These are phyloP conservation scores for Sitobion miscanthi DNA, from an alignment of 1,140 invertebrate species.

Conservation along the genomic window DNA sequence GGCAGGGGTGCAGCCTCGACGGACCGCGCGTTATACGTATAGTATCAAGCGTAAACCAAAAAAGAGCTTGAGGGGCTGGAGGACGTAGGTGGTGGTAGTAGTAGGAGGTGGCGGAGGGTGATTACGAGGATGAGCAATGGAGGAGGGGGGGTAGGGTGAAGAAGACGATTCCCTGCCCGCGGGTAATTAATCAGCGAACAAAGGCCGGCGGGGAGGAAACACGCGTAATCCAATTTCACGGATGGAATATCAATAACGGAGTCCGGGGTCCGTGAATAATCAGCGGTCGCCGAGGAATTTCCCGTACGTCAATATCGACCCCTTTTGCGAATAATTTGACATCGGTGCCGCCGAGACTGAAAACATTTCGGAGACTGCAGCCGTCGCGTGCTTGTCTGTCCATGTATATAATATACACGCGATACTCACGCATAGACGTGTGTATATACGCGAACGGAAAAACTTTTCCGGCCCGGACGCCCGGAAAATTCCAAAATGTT, in stretches of 20 bases:
- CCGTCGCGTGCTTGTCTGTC: neutral
- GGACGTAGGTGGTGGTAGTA: neutral
- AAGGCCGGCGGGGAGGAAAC: neutral
- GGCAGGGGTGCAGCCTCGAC: too few relatives aligned
- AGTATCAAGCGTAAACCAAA: neutral
- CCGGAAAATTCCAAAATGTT: neutral
- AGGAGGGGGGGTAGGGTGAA: neutral
- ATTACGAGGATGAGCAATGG: neutral
- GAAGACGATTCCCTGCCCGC: conserved; percentile 49
- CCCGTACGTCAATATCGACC: conserved; percentile 13
- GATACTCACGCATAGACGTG: too few relatives aligned
- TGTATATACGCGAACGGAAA: neutral
- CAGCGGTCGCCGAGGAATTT: conserved; percentile 49
- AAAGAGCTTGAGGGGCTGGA: neutral
- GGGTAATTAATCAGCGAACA: conserved; percentile 53
- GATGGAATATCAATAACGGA: conserved; percentile 54
- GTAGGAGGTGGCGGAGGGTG: neutral
- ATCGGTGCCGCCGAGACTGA: neutral
- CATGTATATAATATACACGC: neutral
- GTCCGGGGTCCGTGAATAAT: conserved; percentile 45
- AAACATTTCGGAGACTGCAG: neutral
- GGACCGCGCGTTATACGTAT: neutral
- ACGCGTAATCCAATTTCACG: conserved; percentile 55
- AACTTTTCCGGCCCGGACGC: neutral
- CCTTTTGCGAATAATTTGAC: conserved; percentile 26